phyloP scores from a whole-genome alignment of 2,888 invertebrate species.

The Diaperis boleti region DNA sequence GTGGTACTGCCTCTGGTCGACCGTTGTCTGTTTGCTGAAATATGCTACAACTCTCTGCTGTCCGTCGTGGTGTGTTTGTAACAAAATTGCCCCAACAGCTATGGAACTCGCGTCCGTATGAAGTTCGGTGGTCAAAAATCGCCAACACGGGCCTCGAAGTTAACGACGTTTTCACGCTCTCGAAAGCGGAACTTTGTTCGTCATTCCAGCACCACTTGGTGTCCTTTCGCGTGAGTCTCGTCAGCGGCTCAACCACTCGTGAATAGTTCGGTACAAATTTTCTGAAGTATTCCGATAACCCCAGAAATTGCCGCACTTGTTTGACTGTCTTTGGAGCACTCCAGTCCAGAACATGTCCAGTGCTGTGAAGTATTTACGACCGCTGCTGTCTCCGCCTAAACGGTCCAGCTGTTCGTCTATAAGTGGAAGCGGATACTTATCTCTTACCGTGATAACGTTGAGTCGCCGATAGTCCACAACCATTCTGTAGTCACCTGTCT shows the following conservation, averaged over 20 bases:
- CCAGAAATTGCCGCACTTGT: too few relatives aligned
- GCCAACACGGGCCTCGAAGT: constrained; percentile 48
- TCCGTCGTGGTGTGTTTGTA: constrained; percentile 47
- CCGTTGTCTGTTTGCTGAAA: constrained; percentile 47
- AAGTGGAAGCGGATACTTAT: too few relatives aligned
- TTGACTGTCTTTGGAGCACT: constrained; percentile 39
- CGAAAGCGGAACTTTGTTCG: constrained; percentile 34
- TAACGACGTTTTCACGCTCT: constrained; percentile 8
- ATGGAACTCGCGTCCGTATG: constrained; percentile 53
- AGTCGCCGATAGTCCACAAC: too few relatives aligned
- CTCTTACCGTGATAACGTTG: too few relatives aligned
- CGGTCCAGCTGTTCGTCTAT: too few relatives aligned
- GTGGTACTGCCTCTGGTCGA: constrained; percentile 52
- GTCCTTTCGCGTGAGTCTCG: constrained; percentile 36
- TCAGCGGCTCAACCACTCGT: constrained; percentile 40
- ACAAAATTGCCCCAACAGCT: constrained; percentile 51
- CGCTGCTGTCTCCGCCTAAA: too few relatives aligned
- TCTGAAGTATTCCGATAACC: constrained; percentile 47
- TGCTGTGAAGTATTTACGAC: too few relatives aligned
- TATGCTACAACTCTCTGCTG: too few relatives aligned
- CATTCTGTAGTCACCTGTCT: constrained; percentile 33
- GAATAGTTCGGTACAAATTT: constrained; percentile 44
- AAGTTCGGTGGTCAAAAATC: constrained; percentile 51
- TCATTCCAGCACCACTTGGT: constrained; percentile 37
- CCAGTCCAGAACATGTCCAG: too few relatives aligned